phyloP scores from a whole-genome alignment of 2,113 vertebrate species.

The Chaenocephalus aceratus region DNA sequence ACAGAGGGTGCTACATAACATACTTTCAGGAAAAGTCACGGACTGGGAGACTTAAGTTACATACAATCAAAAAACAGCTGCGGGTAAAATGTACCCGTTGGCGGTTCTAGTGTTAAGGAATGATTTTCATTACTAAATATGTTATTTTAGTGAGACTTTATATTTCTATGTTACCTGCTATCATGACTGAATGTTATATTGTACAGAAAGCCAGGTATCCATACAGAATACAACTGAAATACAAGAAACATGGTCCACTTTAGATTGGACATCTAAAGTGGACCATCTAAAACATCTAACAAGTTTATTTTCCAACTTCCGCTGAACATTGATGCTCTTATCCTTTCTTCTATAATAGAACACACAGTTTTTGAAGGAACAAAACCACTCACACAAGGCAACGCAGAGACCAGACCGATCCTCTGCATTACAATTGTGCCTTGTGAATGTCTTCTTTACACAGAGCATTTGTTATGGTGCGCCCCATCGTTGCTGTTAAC shows the following conservation, averaged over 20 bases:
- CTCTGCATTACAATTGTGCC: conserved; percentile 43
- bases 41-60: too few relatives aligned
- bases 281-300: conserved; percentile 4
- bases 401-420: not conserved
- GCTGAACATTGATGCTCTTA: conserved; percentile 7
- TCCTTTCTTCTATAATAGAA: conserved; percentile 41
- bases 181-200: not conserved
- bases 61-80: too few relatives aligned
- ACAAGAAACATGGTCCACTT: not conserved
- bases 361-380: conserved; percentile 32
- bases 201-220: not conserved
- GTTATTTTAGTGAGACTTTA: not conserved
- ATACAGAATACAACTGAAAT: not conserved
- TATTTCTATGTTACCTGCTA: not conserved
- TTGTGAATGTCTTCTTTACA: conserved; percentile 22
- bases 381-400: conserved; percentile 6
- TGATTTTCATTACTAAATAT: not conserved
- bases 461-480: conserved; percentile 35
- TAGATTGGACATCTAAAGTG: not conserved
- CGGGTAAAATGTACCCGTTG: too few relatives aligned
- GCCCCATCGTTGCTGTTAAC: conserved; percentile 57
- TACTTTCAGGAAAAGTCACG: too few relatives aligned
- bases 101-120: too few relatives aligned
- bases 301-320: conserved; percentile 39
- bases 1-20: too few relatives aligned